A percentile compares a stretch with the other conserved stretches of the same genome.
phyloP scores from a whole-genome alignment of 2,113 vertebrate species.

The Argyrosomus japonicus region DNA sequence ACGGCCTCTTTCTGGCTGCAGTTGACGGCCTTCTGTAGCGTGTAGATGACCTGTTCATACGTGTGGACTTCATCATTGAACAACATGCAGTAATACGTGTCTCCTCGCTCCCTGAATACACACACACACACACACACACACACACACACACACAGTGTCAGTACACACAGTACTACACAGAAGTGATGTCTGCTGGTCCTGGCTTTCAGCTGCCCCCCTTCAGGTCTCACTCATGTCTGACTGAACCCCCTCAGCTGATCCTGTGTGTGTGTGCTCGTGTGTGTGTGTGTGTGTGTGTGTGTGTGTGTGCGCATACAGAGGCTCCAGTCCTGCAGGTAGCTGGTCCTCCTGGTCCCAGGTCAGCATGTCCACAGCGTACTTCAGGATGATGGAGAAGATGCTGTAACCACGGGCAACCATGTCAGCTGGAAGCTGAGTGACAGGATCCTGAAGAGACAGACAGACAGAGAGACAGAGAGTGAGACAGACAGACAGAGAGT shows the following conservation, averaged over 20 bases:
- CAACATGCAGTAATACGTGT: slow-evolving; percentile 97
- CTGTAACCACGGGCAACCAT: slow-evolving; percentile 91
- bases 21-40: slow-evolving; percentile 97
- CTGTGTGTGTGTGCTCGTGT: background rate
- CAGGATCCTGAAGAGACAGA: slow-evolving; percentile 87
- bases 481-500: too few relatives aligned
- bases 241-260: too few relatives aligned
- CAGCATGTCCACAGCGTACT: slow-evolving; percentile 95
- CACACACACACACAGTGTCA: slow-evolving; percentile 28
- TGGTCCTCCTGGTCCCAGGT: slow-evolving; percentile 95
- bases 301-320: slow-evolving; percentile 82
- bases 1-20: slow-evolving; percentile 97
- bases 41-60: slow-evolving; percentile 99
- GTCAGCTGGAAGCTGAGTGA: slow-evolving; percentile 90
- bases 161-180: background rate
- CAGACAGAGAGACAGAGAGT: background rate
- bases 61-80: slow-evolving; percentile 99
- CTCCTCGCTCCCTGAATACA: slow-evolving; percentile 86
- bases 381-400: slow-evolving; percentile 93
- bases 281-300: slow-evolving; percentile 7
- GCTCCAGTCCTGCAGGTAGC: slow-evolving; percentile 90
- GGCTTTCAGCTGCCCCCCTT: too few relatives aligned
- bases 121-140: slow-evolving; percentile 36
- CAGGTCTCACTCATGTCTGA: too few relatives aligned
- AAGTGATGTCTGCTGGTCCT: too few relatives aligned